Conservation (phyloP, 2,113 vertebrate species). For the Sceloporus undulatus region DNA sequence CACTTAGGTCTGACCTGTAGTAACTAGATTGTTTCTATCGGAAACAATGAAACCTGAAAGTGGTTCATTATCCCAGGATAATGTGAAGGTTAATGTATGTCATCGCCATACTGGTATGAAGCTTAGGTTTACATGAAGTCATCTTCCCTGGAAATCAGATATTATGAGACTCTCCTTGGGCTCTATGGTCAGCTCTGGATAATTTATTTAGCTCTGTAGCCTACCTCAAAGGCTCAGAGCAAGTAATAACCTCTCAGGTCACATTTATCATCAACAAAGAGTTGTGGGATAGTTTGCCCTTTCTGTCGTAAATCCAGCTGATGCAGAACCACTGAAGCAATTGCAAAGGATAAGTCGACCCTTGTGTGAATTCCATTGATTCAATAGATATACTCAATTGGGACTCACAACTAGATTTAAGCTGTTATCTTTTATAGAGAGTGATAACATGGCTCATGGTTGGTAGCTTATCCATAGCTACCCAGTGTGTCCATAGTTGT, state of each 20-base stretch:
- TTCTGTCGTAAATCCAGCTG: background rate
- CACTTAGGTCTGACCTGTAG: conserved; percentile 15
- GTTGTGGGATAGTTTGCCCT: background rate
- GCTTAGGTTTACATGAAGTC: conserved; percentile 46
- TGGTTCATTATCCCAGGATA: conserved; percentile 47
- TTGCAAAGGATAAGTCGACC: too few species aligned
- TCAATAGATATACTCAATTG: too few species aligned
- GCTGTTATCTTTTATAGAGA: background rate
- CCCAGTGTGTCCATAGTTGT: background rate
- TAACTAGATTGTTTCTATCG: conserved; percentile 28
- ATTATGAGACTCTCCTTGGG: background rate
- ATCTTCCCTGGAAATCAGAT: conserved; percentile 34
- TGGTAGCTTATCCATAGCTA: background rate
- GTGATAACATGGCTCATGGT: background rate
- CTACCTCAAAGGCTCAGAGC: background rate
- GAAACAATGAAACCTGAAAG: conserved; percentile 30
- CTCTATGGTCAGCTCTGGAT: background rate
- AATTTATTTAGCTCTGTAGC: conserved; percentile 15
- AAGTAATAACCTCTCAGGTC: conserved; percentile 4
- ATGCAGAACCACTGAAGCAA: too few species aligned
- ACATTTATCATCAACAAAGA: conserved; percentile 15
- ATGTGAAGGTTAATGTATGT: conserved; percentile 51
- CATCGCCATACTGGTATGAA: conserved; percentile 21
- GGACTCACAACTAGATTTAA: too few species aligned
- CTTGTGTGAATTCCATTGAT: too few species aligned